Conservation (phyloP, 2,113 vertebrate genomes). For the Podiceps cristatus region DNA sequence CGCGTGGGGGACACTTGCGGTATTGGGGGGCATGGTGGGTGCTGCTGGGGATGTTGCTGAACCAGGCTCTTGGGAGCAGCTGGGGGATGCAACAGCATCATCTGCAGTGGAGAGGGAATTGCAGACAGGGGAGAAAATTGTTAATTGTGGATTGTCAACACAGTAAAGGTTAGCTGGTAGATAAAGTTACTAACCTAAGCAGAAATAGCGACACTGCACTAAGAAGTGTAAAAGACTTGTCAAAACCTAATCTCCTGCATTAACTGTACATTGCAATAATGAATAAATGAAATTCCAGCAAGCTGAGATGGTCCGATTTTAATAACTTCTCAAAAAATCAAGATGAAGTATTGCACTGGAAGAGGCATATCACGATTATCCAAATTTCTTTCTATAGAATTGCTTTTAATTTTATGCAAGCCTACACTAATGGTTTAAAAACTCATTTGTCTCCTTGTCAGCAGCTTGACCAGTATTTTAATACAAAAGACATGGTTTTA, state of each 20-base stretch:
- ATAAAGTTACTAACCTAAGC: constrained; percentile 13
- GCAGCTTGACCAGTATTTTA: constrained; percentile 43
- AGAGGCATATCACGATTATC: background rate
- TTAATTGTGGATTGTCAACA: background rate
- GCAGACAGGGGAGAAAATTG: background rate
- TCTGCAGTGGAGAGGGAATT: background rate
- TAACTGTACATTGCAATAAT: constrained; percentile 12
- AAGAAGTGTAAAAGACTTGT: constrained; percentile 41
- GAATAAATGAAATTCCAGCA: constrained; percentile 22
- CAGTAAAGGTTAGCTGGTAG: background rate
- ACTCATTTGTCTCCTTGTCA: constrained; percentile 44
- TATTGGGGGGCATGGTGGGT: accelerated
- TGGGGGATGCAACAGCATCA: background rate
- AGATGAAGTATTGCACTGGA: background rate
- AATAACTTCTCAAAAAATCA: constrained; percentile 32
- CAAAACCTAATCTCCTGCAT: constrained; percentile 13
- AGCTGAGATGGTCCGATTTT: constrained; percentile 7
- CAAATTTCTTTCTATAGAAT: background rate
- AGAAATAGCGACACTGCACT: background rate
- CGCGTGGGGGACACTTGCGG: background rate
- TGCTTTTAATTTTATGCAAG: background rate
- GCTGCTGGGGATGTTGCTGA: background rate
- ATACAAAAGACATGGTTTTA: background rate
- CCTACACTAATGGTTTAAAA: constrained; percentile 24
- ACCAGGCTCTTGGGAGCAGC: background rate